A percentile compares a stretch with the other conserved stretches of the same genome.
Conservation (phyloP, 2,888 invertebrate species). For the Watsonalla binaria region DNA sequence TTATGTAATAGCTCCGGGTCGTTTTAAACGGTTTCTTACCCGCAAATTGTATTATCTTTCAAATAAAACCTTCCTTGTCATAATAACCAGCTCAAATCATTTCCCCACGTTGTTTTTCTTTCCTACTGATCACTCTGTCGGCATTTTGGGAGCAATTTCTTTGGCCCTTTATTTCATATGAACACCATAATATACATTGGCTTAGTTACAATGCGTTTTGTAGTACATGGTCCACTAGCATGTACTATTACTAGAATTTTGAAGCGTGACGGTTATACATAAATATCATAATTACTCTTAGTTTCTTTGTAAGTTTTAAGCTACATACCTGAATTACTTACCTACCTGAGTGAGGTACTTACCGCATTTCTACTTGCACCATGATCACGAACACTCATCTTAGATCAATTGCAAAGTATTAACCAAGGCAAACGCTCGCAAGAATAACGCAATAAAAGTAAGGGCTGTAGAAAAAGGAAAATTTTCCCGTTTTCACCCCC, state of each 20-base stretch:
- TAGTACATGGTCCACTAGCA: too few species aligned
- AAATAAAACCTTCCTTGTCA: neutral
- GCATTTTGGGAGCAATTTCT: slow-evolving; percentile 18
- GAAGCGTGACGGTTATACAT: too few species aligned
- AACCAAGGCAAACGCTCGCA: slow-evolving; percentile 19
- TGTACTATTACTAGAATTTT: too few species aligned
- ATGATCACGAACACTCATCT: too few species aligned
- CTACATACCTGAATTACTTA: too few species aligned
- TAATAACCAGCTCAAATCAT: neutral
- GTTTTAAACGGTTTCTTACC: neutral
- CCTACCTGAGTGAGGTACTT: too few species aligned
- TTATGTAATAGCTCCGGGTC: neutral
- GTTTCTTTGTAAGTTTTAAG: too few species aligned
- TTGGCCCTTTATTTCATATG: too few species aligned
- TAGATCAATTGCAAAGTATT: slow-evolving; percentile 17
- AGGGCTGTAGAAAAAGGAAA: slow-evolving; percentile 35
- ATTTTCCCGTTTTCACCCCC: slow-evolving; percentile 19
- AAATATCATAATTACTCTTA: too few species aligned
- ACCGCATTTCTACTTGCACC: too few species aligned
- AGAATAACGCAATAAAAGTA: slow-evolving; percentile 38
- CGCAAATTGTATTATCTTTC: neutral
- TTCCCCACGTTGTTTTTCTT: neutral
- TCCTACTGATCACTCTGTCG: neutral
- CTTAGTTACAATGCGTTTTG: too few species aligned
- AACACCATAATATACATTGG: too few species aligned